A percentile compares a stretch with the other conserved stretches of the same genome.
Evolutionary conservation across 2,797 vertebrate genomes (phyloP).

Genomic region (Chaetodon trifasciatus): DNA sequence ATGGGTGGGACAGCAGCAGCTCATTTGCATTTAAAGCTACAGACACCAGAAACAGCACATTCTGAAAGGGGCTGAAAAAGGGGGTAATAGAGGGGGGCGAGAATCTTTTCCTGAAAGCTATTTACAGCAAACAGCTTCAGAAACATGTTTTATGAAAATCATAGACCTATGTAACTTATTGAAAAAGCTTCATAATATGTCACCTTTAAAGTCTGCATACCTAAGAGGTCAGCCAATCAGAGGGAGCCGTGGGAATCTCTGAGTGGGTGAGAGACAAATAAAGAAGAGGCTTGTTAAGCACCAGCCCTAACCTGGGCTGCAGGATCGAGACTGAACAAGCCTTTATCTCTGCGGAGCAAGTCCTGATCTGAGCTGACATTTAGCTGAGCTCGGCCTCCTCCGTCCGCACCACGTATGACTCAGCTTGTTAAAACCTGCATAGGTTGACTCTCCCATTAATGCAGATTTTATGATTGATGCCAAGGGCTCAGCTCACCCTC

Average conservation of each 20-base stretch:
- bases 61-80: no score
- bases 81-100: no score
- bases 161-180: no score
- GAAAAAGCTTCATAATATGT: no score
- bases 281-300: not conserved
- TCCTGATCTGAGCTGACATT: conserved; percentile 68
- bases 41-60: no score
- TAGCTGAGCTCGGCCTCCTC: conserved; percentile 25
- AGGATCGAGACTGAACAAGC: conserved; percentile 15
- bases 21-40: no score
- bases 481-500: not conserved
- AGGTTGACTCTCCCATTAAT: conserved; percentile 6
- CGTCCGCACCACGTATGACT: conserved; percentile 3
- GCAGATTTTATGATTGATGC: conserved; percentile 5
- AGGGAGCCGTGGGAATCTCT: not conserved
- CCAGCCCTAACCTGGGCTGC: not conserved
- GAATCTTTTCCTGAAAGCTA: no score
- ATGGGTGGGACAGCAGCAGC: no score
- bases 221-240: conserved; percentile 39
- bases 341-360: conserved; percentile 20
- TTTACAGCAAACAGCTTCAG: no score
- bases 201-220: conserved; percentile 16
- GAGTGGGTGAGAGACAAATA: conserved; percentile 2
- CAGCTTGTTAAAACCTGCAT: conserved; percentile 64
- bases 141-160: no score